These are phyloP conservation scores for Cotesia glomerata DNA, from an alignment of 1,140 invertebrate genomes.

Conservation along the genomic window DNA sequence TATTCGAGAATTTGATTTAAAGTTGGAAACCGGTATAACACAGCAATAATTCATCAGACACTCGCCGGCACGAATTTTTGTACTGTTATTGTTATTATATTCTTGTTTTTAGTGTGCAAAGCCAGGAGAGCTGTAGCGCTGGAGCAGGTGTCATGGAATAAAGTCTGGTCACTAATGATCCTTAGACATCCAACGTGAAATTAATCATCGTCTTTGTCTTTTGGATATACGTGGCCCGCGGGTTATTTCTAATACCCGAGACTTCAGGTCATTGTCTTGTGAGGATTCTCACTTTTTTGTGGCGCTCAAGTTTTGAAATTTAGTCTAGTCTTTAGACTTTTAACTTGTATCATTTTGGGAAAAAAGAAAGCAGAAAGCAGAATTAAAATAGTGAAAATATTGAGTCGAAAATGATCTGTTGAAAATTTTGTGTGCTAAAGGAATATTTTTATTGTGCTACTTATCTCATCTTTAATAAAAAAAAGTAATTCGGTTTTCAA, in stretches of 20 bases:
- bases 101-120: not conserved
- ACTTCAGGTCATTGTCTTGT: not conserved
- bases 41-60: conserved; percentile 17
- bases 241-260: conserved; percentile 5
- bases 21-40: conserved; percentile 8
- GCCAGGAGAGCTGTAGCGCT: not conserved
- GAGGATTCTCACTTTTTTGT: no score
- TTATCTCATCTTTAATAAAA: no score
- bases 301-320: no score
- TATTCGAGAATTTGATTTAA: not conserved
- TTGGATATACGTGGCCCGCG: conserved; percentile 2
- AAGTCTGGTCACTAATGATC: conserved; percentile 38
- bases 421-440: no score
- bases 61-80: not conserved
- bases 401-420: no score
- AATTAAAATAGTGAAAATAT: no score
- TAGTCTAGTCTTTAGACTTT: no score
- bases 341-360: no score
- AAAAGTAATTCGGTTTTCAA: no score
- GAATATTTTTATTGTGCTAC: no score
- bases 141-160: conserved; percentile 43
- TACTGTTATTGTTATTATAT: not conserved
- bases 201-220: conserved; percentile 45
- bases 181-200: conserved; percentile 32
- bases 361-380: no score